These are phyloP conservation scores for Lethenteron reissneri DNA, from an alignment of 2,113 vertebrate genomes.

Conservation along the genomic window DNA sequence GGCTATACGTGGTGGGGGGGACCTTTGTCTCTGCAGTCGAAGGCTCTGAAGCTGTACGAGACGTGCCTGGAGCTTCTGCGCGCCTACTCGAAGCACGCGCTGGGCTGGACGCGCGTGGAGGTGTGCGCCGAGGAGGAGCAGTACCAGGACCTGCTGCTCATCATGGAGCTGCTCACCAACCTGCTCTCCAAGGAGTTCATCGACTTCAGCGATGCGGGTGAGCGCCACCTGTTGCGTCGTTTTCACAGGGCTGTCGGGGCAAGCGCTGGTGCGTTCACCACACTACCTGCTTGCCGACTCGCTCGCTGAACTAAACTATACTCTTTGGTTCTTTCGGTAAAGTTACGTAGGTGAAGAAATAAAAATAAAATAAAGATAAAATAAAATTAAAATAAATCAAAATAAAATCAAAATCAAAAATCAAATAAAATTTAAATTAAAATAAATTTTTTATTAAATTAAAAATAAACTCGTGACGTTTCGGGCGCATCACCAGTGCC, in stretches of 20 bases:
- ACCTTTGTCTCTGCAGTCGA: constrained; percentile 31
- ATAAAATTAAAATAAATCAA: no score
- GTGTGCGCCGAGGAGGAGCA: constrained; percentile 82
- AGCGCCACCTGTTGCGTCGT: not conserved
- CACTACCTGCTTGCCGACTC: no score
- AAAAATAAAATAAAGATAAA: no score
- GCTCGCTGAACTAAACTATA: no score
- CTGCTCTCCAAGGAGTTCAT: constrained; percentile 96
- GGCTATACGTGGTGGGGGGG: no score
- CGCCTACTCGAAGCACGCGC: constrained; percentile 91
- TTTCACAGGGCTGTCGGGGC: not conserved
- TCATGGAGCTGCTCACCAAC: constrained; percentile 97
- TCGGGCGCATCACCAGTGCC: no score
- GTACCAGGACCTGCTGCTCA: constrained; percentile 96
- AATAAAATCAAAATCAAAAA: no score
- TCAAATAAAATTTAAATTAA: no score
- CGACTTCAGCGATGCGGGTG: constrained; percentile 81
- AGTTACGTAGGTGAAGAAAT: no score
- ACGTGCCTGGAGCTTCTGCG: constrained; percentile 83
- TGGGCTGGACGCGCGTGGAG: constrained; percentile 59
- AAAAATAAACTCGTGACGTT: no score
- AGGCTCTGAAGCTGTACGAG: constrained; percentile 94
- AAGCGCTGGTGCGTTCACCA: not conserved
- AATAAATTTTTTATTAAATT: no score
- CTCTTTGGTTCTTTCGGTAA: no score